Evolutionary conservation across 1,140 invertebrate species (phyloP), one percentile per base, ranked within the genome.

Genomic region (Cotesia typhae): DNA sequence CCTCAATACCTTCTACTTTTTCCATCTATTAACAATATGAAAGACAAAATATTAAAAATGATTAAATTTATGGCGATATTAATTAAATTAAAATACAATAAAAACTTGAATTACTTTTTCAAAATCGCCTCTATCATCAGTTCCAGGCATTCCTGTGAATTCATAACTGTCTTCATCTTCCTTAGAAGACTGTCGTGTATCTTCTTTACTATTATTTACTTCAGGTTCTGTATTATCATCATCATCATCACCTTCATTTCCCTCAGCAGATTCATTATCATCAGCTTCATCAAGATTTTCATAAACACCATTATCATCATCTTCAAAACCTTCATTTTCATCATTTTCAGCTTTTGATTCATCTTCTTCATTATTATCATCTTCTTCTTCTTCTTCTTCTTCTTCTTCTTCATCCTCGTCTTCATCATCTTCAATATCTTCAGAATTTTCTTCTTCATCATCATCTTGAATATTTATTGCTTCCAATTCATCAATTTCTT

Each of bases 101-200:
- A 41, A 41, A 41, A 41, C 6, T 5, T 14, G 14, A 41, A 41
- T 41, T 41, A 41, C 41, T 41, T 41, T 41, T 41, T 41, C 41
- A 5, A 41, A 41, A 67, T 84, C 79, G 14, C 83, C 82, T 47
- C 85, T 82, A 68, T 84, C 80, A 65, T 81, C 75, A 20, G 83
- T 66, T 28, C 79, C 83, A 59, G 79, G 74, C 70, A 80, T 82
- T 83, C 84, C 73, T 82, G 75, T 81, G 73, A 88, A 87, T 60
- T 88, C 86, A 35, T 87, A 85, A 53, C 80, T 81, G 3, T 88
- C 82, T 3, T 81, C 76, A 41, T 85, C 82, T 14, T 76, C 78
- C 7, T 81, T 82, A 38, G 82, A 79, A 14, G 73, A 36, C n/a
- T 17, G 66, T 64, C 68, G 60, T 5, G 71, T 59, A 51, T 66